Percentiles rank a stretch among this genome's conserved stretches.
These are phyloP conservation scores for Vidua macroura DNA, from an alignment of 2,113 vertebrate species.

Conservation along the genomic window DNA sequence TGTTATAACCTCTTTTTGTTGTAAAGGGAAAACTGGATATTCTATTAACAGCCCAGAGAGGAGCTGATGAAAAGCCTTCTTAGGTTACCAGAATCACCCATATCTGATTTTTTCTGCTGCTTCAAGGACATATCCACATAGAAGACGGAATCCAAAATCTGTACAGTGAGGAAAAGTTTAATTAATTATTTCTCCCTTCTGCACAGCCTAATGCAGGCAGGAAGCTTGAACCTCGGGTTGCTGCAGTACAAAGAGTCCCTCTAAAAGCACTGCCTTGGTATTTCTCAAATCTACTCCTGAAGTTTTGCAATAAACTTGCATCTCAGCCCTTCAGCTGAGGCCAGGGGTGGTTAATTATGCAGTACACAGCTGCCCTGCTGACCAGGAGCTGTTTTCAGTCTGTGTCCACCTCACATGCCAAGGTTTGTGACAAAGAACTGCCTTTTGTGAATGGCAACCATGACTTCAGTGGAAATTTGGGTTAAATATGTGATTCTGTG, in stretches of 20 bases:
- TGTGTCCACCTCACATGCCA: no score
- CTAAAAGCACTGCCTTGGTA: not conserved
- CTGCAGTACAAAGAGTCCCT: not conserved
- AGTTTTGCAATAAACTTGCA: not conserved
- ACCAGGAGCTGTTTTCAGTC: not conserved
- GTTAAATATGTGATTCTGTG: not conserved
- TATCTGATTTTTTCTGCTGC: slow-evolving; percentile 20
- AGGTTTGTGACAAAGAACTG: not conserved
- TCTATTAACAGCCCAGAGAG: slow-evolving; percentile 40
- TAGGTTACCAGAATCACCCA: slow-evolving; percentile 23
- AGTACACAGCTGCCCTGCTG: not conserved
- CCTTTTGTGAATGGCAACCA: not conserved
- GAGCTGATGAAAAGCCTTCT: slow-evolving; percentile 45
- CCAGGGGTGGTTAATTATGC: not conserved
- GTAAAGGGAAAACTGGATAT: not conserved
- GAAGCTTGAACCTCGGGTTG: not conserved
- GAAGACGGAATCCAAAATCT: not conserved
- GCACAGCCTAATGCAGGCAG: not conserved
- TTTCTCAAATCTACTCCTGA: not conserved
- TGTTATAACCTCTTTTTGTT: not conserved
- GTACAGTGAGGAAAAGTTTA: not conserved
- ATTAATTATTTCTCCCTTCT: not conserved
- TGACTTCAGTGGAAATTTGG: not conserved
- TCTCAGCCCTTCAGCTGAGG: not conserved
- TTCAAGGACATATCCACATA: not conserved